Evolutionary conservation across 2,888 invertebrate species (phyloP), one percentile per base, ranked within the genome.

Genomic region (Caenorhabditis becei): DNA sequence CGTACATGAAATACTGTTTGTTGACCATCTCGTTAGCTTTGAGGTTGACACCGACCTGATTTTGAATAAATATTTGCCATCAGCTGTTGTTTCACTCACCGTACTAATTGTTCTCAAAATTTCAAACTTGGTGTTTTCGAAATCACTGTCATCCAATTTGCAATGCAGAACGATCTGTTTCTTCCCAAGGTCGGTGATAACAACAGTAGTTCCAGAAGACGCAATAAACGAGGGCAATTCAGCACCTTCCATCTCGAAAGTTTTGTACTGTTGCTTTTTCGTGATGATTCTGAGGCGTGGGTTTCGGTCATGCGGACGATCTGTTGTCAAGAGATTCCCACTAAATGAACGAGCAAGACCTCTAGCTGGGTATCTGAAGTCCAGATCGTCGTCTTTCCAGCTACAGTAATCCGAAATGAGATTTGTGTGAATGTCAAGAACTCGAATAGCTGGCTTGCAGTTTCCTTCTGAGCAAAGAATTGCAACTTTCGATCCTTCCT

Each of bases 401-500:
- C 49, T 32, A 37, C 62, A 65, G 53, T 37, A 77, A 0, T 56
- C 47, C 16, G 20, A 8, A n/a, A 70, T 59, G 7, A 49, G 47
- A 20, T 24, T n/a, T 0, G 41, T 1, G 35, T 18, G 28, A 18
- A 53, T 35, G 37, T 63, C 51, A 8, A 77, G 41, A 4, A 56
- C 5, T 7, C 47, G 32, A 37, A 61, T 62, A 2, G 28, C 35
- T 14, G 69, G 56, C 11, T 74, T 2, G 16, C 16, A 41, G 7
- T 5, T 20, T 3, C 8, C 28, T 20, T 72, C 35, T 3, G 63
- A 26, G 53, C 80, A 78, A 5, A 84, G 53, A 23, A 84, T 41
- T 10, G 78, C 84, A 2, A 84, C 26, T 28, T 63, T 53, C 0
- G 41, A 26, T 28, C 84, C 84, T 49, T 80, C 80, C 69, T 77